phyloP scores from a whole-genome alignment of 2,888 invertebrate genomes.

The Bellardia bayeri region DNA sequence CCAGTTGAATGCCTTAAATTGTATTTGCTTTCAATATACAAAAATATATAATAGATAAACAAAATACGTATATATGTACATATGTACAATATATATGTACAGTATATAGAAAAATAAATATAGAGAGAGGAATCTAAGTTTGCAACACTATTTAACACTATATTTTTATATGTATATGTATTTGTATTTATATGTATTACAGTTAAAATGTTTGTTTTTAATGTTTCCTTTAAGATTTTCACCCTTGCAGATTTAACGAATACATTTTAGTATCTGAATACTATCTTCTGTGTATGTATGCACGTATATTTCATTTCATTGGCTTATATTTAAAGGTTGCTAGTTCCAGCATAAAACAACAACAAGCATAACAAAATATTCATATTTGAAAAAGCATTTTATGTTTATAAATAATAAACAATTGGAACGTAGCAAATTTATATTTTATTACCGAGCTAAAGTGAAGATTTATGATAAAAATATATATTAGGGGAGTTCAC shows the following conservation, averaged over 20 bases:
- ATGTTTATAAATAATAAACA: conserved; percentile 76
- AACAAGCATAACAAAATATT: conserved; percentile 1
- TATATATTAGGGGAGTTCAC: conserved; percentile 30
- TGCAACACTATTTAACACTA: conserved; percentile 49
- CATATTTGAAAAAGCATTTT: conserved; percentile 37
- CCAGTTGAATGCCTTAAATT: conserved; percentile 80
- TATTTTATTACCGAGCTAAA: conserved; percentile 67
- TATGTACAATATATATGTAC: not conserved
- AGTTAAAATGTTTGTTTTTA: conserved; percentile 4
- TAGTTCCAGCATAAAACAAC: not conserved
- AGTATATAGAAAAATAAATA: not conserved
- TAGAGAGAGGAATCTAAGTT: not conserved
- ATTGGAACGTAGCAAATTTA: conserved; percentile 79
- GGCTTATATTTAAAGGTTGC: not conserved
- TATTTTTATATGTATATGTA: not conserved
- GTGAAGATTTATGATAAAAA: conserved; percentile 33
- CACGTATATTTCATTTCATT: not conserved
- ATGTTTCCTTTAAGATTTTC: conserved; percentile 24
- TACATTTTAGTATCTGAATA: not conserved
- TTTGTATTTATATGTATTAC: conserved; percentile 7
- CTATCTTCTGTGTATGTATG: not conserved
- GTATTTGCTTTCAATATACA: conserved; percentile 68
- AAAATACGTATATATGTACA: conserved; percentile 8
- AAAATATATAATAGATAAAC: conserved; percentile 59
- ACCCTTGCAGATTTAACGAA: not conserved